Evolutionary conservation across 2,113 vertebrate species (phyloP), one percentile per base, ranked within the genome.

Genomic region (Mesoclemmys tuberculata): DNA sequence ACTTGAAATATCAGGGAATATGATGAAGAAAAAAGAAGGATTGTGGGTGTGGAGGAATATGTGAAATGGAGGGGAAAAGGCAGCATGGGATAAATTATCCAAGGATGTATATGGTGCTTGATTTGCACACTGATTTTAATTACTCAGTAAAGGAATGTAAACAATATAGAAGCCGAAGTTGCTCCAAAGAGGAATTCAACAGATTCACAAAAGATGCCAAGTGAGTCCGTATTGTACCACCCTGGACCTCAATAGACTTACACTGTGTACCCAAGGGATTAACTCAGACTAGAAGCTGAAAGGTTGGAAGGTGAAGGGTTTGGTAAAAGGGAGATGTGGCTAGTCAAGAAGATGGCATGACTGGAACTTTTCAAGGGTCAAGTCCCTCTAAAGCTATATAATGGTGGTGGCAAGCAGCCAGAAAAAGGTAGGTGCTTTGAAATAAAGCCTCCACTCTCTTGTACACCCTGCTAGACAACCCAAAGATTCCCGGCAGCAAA

Each of bases 61-160:
- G 83, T 31, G 90, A 92, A 92, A 93, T 7, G 11, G 35, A 95
- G 19, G 24, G 93, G 88, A 48, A 92, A 94, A 84, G 38, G 21
- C 87, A 82, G 22, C 16, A 90, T 29, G 48, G 54, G 54, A 91
- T 68, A 92, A 92, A 86, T 94, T 89, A 35, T 74, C 29, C 92
- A 68, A 80, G 18, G 22, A 38, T 41, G 80, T 83, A 85, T 61
- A 94, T 82, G 48, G 26, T 2, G 89, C 24, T 5, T 84, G 80
- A 74, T 6, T 80, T 87, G 22, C 82, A 96, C 96, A 92, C 92
- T 80, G 52, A 88, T 13, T 93, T 94, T 94, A 95, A 95, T 92
- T 94, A 95, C 49, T 13, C 52, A 92, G 74, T 38, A 48, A 51
- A 94, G 64, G 89, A 80, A 41, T 92, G 89, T 89, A 83, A 94